Evolutionary conservation across 2,888 invertebrate species (phyloP).

Genomic region (Ichneumon xanthorius): DNA sequence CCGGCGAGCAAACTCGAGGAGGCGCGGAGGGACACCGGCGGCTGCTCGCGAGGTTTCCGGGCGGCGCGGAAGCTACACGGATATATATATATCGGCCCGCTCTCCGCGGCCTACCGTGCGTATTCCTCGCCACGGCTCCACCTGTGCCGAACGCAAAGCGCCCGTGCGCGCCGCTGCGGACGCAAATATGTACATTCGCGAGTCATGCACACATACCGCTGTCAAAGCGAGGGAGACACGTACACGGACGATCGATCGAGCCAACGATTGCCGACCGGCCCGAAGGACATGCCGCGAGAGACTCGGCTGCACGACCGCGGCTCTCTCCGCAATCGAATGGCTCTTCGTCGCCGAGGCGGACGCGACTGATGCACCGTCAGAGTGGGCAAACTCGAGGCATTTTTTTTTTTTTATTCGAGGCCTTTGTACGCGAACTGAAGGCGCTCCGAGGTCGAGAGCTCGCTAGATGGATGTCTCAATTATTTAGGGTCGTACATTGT

Average conservation of each 20-base stretch:
- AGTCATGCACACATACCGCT: not conserved
- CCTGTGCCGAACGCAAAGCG: constrained; percentile 11
- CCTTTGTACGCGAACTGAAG: constrained; percentile 17
- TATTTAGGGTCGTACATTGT: not conserved
- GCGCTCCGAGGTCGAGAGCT: not conserved
- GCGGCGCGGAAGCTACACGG: not conserved
- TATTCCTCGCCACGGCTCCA: constrained; percentile 3
- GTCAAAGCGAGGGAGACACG: constrained; percentile 19
- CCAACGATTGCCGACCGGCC: constrained; percentile 59
- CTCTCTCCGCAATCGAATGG: not conserved
- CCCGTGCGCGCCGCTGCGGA: not conserved
- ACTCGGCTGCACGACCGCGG: not conserved
- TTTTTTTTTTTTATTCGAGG: constrained; percentile 29
- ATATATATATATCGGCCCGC: constrained; percentile 1
- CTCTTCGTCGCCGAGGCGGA: not conserved
- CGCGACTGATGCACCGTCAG: not conserved
- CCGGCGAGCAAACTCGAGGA: constrained; percentile 50
- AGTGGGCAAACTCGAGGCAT: not conserved
- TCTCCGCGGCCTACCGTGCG: not conserved
- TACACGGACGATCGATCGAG: constrained; percentile 65
- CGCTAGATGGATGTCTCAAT: not conserved
- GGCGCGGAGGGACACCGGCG: constrained; percentile 2
- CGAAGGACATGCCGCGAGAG: constrained; percentile 49
- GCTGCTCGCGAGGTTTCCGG: not conserved
- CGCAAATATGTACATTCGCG: not conserved